A percentile compares a stretch with the other conserved stretches of the same genome.
phyloP scores from a whole-genome alignment of 2,113 vertebrate genomes.

The Antennarius striatus region DNA sequence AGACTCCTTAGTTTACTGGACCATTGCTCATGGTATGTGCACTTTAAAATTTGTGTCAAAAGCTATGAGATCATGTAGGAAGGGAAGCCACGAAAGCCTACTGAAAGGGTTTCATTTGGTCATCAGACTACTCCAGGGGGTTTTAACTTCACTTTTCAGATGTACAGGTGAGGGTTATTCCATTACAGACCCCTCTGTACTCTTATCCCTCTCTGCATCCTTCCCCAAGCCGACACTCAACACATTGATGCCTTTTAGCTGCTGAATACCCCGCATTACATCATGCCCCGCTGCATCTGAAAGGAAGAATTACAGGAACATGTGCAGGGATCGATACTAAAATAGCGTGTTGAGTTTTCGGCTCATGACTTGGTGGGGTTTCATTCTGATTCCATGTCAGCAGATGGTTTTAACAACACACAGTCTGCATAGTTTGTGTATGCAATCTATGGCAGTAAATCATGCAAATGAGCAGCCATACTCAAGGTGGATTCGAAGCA shows the following conservation, averaged over 20 bases:
- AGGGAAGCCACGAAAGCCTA: no score
- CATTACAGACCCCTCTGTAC: slow-evolving; percentile 2
- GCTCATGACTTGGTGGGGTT: slow-evolving; percentile 20
- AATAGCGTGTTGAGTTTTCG: not conserved
- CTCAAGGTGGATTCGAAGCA: not conserved
- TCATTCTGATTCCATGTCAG: slow-evolving; percentile 6
- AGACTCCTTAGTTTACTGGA: slow-evolving; percentile 93
- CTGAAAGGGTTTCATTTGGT: no score
- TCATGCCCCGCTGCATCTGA: slow-evolving; percentile 54
- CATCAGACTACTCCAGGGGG: not conserved
- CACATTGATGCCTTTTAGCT: slow-evolving; percentile 30
- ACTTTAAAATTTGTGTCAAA: no score
- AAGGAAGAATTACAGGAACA: slow-evolving; percentile 38
- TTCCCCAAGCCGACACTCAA: slow-evolving; percentile 1
- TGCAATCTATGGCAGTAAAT: slow-evolving; percentile 7
- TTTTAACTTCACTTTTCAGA: not conserved
- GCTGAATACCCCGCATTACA: slow-evolving; percentile 58
- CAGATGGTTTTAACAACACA: not conserved
- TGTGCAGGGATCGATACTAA: slow-evolving; percentile 34
- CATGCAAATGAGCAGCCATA: slow-evolving; percentile 6
- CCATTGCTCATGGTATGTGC: slow-evolving; percentile 93
- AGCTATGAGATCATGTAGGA: no score
- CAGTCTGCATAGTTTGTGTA: not conserved
- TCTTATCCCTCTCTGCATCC: slow-evolving; percentile 8
- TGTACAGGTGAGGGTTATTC: not conserved